phyloP scores from a whole-genome alignment of 2,113 vertebrate species.

The Megalops atlanticus region DNA sequence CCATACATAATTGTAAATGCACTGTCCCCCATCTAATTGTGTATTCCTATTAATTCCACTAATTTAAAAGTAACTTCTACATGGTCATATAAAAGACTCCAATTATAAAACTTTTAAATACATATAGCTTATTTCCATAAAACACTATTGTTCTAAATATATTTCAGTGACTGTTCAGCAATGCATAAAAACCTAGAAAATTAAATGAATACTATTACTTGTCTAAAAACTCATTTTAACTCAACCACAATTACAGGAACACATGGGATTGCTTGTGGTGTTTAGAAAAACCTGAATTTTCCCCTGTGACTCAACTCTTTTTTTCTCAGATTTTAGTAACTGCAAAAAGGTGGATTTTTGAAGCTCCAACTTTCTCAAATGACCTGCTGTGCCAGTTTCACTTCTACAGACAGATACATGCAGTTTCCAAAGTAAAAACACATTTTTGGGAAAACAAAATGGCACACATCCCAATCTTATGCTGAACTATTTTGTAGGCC shows the following conservation, averaged over 20 bases:
- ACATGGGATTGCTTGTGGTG: constrained; percentile 45
- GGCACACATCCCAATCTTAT: constrained; percentile 43
- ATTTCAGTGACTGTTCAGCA: constrained; percentile 67
- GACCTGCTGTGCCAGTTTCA: neutral
- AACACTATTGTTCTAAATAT: constrained; percentile 73
- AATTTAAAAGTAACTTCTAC: constrained; percentile 79
- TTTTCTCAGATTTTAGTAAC: constrained; percentile 46
- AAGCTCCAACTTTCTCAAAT: neutral
- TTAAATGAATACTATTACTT: constrained; percentile 55
- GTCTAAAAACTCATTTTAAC: constrained; percentile 61
- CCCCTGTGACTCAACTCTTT: constrained; percentile 41
- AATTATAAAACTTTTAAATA: constrained; percentile 81
- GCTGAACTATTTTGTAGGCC: constrained; percentile 48
- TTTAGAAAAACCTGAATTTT: constrained; percentile 42
- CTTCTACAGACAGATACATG: neutral
- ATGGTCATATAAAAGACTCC: constrained; percentile 73
- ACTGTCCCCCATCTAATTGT: constrained; percentile 67
- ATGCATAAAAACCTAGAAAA: constrained; percentile 64
- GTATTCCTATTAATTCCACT: constrained; percentile 75
- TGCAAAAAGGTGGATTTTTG: neutral
- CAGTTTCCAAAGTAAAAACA: neutral
- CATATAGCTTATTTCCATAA: constrained; percentile 80
- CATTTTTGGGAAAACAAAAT: constrained; percentile 22
- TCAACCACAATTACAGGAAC: constrained; percentile 55
- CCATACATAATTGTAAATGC: constrained; percentile 69